Conservation (phyloP, 2,888 invertebrate genomes). For the Drosophila kanekoi region DNA sequence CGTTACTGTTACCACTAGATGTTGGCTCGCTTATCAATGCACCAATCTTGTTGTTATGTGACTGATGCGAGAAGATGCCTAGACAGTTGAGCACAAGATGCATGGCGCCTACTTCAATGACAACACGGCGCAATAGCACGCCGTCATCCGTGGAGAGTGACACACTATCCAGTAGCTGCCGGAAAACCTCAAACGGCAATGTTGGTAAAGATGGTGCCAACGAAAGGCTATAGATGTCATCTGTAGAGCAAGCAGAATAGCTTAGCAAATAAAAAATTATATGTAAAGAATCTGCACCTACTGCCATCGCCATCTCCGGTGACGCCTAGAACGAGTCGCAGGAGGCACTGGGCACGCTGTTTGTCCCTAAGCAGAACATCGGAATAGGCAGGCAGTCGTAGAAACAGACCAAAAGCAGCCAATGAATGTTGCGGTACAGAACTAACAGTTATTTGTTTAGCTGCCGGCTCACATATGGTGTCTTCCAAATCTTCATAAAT, state of each 20-base stretch:
- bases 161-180: constrained; percentile 91
- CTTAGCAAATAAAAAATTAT: not conserved
- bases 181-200: constrained; percentile 86
- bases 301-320: constrained; percentile 96
- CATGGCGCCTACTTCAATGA: constrained; percentile 93
- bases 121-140: constrained; percentile 90
- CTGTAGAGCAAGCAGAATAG: constrained; percentile 66
- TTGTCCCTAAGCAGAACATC: constrained; percentile 94
- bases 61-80: constrained; percentile 94
- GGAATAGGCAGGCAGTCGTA: constrained; percentile 95
- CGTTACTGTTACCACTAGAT: constrained; percentile 24
- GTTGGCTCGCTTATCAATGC: constrained; percentile 49
- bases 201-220: constrained; percentile 89
- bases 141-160: constrained; percentile 92
- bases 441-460: constrained; percentile 86
- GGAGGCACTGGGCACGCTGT: constrained; percentile 93
- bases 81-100: constrained; percentile 94
- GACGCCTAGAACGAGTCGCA: constrained; percentile 94
- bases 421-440: constrained; percentile 95
- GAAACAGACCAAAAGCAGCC: constrained; percentile 94
- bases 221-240: constrained; percentile 90
- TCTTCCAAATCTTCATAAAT: constrained; percentile 88
- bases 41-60: constrained; percentile 86
- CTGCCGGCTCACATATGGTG: constrained; percentile 85
- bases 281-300: constrained; percentile 81